phyloP scores from a whole-genome alignment of 1,140 invertebrate genomes.

The Spodoptera frugiperda region DNA sequence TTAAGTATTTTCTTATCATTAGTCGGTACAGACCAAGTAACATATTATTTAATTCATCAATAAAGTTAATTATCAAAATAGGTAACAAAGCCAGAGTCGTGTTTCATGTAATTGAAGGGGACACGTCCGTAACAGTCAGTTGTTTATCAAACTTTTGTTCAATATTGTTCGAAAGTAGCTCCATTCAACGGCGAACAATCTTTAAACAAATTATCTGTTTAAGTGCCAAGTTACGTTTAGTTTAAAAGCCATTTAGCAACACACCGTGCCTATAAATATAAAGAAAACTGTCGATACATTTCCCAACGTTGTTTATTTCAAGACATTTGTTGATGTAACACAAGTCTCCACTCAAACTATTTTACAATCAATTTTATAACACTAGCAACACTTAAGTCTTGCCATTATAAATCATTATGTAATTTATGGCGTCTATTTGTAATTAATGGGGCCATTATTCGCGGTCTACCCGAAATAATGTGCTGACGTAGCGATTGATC shows the following conservation, averaged over 20 bases:
- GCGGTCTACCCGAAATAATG: conserved; percentile 21
- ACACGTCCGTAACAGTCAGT: conserved; percentile 53
- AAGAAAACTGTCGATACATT: neutral
- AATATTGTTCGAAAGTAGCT: conserved; percentile 55
- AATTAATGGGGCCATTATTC: conserved; percentile 8
- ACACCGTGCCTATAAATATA: neutral
- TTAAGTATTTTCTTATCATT: neutral
- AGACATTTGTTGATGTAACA: conserved; percentile 10
- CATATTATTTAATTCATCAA: conserved; percentile 28
- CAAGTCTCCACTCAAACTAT: conserved; percentile 8
- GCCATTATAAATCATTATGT: conserved; percentile 21
- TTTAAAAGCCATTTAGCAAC: conserved; percentile 23
- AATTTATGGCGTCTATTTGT: conserved; percentile 20
- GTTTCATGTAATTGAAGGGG: conserved; percentile 57
- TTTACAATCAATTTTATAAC: conserved; percentile 12
- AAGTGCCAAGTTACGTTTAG: conserved; percentile 46
- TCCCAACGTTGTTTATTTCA: neutral
- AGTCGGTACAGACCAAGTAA: neutral
- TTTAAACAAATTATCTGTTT: conserved; percentile 51
- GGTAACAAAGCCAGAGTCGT: conserved; percentile 48
- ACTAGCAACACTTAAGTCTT: conserved; percentile 20
- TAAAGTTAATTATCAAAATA: conserved; percentile 38
- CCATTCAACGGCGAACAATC: conserved; percentile 47
- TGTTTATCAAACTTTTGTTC: conserved; percentile 52
- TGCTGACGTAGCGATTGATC: conserved; percentile 10